Conservation (phyloP, 2,888 invertebrate species). For the Tridacna gigas region DNA sequence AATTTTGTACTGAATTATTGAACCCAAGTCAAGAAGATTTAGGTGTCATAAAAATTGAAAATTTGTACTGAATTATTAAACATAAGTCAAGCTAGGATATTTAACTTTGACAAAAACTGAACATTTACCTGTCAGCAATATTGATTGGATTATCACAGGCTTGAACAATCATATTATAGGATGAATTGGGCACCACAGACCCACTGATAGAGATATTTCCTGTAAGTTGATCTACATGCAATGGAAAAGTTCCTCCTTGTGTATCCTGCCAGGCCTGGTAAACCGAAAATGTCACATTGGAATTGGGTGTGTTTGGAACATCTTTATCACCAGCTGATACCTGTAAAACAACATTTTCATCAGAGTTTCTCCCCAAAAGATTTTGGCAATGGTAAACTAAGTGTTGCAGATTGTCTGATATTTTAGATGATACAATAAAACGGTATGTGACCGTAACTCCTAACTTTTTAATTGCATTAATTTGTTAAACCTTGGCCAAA, state of each 20-base stretch:
- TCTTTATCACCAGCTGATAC: constrained; percentile 46
- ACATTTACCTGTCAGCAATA: constrained; percentile 38
- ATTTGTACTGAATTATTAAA: no score
- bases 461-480: no score
- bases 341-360: constrained; percentile 3
- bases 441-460: no score
- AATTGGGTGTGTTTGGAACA: constrained; percentile 33
- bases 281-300: constrained; percentile 39
- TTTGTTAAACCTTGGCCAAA: no score
- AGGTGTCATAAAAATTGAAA: no score
- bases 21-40: no score
- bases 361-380: no score
- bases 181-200: constrained; percentile 1
- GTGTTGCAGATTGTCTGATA: no score
- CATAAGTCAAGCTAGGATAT: no score
- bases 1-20: no score
- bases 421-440: no score
- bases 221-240: constrained; percentile 23
- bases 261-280: background rate
- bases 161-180: constrained; percentile 37
- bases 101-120: background rate
- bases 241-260: constrained; percentile 11
- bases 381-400: no score
- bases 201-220: constrained; percentile 39
- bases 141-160: constrained; percentile 55